These are phyloP conservation scores for Galbula dea DNA, from an alignment of 2,113 vertebrate genomes.

Conservation along the genomic window DNA sequence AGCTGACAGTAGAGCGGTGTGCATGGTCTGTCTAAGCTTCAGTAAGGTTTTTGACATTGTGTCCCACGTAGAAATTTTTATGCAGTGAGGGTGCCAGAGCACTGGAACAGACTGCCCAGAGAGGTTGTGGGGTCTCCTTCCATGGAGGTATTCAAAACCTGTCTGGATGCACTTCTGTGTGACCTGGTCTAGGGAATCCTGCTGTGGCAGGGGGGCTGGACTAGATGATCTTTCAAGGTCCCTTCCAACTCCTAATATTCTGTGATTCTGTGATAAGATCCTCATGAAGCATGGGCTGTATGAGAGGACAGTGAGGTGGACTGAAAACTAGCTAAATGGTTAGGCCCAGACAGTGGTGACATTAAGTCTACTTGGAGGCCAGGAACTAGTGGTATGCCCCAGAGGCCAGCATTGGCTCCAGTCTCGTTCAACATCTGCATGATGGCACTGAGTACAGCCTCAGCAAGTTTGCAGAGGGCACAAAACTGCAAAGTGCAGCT, in stretches of 20 bases:
- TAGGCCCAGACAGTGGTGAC: neutral
- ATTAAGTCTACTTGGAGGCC: neutral
- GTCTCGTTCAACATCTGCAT: neutral
- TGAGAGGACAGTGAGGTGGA: neutral
- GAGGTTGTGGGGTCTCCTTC: no score
- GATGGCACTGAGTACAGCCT: neutral
- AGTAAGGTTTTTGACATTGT: neutral
- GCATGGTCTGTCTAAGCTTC: neutral
- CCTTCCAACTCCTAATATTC: no score
- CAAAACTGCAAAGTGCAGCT: neutral
- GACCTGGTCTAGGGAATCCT: no score
- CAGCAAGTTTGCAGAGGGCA: neutral
- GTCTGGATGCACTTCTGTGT: no score
- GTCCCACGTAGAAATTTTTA: no score
- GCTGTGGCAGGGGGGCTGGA: no score
- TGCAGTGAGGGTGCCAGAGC: no score
- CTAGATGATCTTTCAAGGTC: no score
- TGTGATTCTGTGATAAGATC: no score
- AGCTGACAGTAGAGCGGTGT: neutral
- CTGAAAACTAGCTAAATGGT: neutral
- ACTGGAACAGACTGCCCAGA: no score
- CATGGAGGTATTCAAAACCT: no score
- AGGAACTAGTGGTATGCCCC: neutral
- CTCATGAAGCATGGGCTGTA: neutral
- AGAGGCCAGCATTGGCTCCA: neutral